Percentiles rank a stretch among this genome's conserved stretches.
phyloP scores from a whole-genome alignment of 64 coral and sea anemone genomes.

The Porites australiensis region DNA sequence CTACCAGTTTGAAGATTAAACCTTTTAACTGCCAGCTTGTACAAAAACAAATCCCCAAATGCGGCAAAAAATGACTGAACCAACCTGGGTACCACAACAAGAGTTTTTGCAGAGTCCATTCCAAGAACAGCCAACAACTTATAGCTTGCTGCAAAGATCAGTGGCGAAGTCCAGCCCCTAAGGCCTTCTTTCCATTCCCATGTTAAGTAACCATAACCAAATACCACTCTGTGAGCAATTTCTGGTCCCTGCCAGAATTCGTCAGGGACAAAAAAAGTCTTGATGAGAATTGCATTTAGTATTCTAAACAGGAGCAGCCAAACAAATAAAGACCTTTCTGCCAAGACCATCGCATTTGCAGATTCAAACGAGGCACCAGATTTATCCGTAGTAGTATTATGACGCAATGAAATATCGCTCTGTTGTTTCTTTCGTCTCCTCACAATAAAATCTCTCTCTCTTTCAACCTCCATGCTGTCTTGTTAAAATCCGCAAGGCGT shows the following conservation, averaged over 20 bases:
- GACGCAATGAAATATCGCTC: neutral
- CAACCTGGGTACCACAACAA: conserved; percentile 73
- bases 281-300: conserved; percentile 66
- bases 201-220: conserved; percentile 92
- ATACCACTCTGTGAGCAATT: conserved; percentile 88
- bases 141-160: conserved; percentile 76
- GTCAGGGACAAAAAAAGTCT: conserved; percentile 93
- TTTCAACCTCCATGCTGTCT: conserved; percentile 1
- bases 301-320: conserved; percentile 77
- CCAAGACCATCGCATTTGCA: neutral
- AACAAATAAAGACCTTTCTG: conserved; percentile 20
- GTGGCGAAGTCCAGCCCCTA: conserved; percentile 84
- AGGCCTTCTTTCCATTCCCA: conserved; percentile 97
- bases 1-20: conserved; percentile 65
- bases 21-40: conserved; percentile 74
- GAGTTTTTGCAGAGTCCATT: conserved; percentile 51
- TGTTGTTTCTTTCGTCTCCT: conserved; percentile 6
- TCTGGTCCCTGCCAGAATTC: conserved; percentile 99
- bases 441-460: neutral
- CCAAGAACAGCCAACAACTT: conserved; percentile 69
- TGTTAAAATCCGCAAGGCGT: neutral
- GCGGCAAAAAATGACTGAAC: conserved; percentile 82
- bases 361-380: neutral
- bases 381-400: neutral
- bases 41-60: conserved; percentile 85